A percentile compares a stretch with the other conserved stretches of the same genome.
phyloP scores from a whole-genome alignment of 2,888 invertebrate species.

The Nysson spinosus region DNA sequence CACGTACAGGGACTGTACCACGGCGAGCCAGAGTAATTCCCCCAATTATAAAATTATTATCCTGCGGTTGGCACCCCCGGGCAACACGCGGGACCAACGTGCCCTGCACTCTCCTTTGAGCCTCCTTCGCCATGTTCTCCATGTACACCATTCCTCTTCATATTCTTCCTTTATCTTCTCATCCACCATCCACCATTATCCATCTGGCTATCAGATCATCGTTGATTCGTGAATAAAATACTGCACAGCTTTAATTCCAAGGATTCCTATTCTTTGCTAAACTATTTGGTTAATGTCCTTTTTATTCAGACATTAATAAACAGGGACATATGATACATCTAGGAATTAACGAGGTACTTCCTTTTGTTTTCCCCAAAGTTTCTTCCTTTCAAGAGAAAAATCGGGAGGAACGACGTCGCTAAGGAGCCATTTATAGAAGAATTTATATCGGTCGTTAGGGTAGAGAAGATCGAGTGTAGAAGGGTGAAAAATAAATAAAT shows the following conservation, averaged over 20 bases:
- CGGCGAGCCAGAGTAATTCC: conserved; percentile 75
- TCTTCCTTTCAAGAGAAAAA: conserved; percentile 9
- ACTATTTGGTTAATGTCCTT: no score
- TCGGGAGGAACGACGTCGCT: conserved; percentile 38
- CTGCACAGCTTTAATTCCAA: conserved; percentile 31
- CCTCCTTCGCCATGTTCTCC: conserved; percentile 50
- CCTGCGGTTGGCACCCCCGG: conserved; percentile 76
- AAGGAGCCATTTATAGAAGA: conserved; percentile 61
- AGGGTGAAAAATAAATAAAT: conserved; percentile 70
- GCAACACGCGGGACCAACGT: conserved; percentile 72
- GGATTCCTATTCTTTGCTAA: conserved; percentile 20
- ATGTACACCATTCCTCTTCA: conserved; percentile 36
- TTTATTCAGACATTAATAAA: no score
- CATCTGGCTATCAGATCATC: conserved; percentile 57
- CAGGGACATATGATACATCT: neutral
- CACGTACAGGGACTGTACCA: conserved; percentile 70
- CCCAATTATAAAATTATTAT: conserved; percentile 77
- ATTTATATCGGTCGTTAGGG: conserved; percentile 69
- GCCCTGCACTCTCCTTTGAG: conserved; percentile 56
- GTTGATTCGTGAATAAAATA: conserved; percentile 56
- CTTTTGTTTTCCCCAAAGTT: conserved; percentile 11
- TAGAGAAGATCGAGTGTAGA: conserved; percentile 47
- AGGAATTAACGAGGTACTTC: conserved; percentile 28
- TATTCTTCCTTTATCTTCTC: conserved; percentile 41
- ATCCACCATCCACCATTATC: conserved; percentile 31